A percentile compares a stretch with the other conserved stretches of the same genome.
Evolutionary conservation across 2,888 invertebrate species (phyloP).

Genomic region (Lasius fuliginosus): DNA sequence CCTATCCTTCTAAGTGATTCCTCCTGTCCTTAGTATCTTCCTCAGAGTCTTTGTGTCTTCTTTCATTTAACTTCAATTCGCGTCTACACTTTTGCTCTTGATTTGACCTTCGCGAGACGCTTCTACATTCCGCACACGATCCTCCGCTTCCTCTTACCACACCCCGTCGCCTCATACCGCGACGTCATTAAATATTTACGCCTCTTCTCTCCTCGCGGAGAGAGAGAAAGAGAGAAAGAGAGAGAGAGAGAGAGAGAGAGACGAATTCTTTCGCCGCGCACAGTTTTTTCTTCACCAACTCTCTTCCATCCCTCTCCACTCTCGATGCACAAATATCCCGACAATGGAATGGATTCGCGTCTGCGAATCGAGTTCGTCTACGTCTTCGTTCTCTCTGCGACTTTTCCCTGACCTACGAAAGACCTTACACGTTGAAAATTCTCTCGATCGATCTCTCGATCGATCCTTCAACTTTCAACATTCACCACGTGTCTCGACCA

Average conservation of each 20-base stretch:
- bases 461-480: background rate
- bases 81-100: background rate
- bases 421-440: background rate
- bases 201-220: background rate
- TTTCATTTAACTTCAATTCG: background rate
- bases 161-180: constrained; percentile 34
- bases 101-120: constrained; percentile 32
- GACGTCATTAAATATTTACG: constrained; percentile 48
- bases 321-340: background rate
- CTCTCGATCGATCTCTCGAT: background rate
- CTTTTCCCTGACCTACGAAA: background rate
- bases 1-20: background rate
- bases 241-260: background rate
- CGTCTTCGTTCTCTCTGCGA: background rate
- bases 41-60: too few relatives aligned
- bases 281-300: background rate
- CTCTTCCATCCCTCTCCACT: background rate
- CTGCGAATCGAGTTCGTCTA: background rate
- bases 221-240: constrained; percentile 12
- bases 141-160: constrained; percentile 35
- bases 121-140: constrained; percentile 48
- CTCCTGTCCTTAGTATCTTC: background rate
- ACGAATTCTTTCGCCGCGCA: background rate
- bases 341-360: background rate
- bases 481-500: background rate